Evolutionary conservation across 2,888 invertebrate species (phyloP), one percentile per base, ranked within the genome.

Genomic region (Dicroscelio sp.): DNA sequence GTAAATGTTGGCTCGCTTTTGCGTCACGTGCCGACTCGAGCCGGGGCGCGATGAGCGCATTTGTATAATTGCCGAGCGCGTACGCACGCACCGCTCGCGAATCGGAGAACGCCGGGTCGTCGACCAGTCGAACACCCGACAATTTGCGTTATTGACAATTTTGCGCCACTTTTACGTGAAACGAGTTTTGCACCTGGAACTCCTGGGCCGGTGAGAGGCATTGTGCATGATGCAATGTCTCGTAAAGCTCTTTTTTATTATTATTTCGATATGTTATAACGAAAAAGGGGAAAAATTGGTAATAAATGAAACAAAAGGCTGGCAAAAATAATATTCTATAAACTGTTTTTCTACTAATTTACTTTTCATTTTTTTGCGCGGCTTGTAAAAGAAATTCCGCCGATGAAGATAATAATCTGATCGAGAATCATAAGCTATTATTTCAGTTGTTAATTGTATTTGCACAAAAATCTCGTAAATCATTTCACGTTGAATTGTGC

Each of bases 121-220:
- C 83, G 90, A 90, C 90, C 90, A 90, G 35, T 71, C 84, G 52
- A 73, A n/a, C 38, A 35, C 48, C 52, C 71, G 65, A 63, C 79
- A 84, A 88, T 71, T 88, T 67, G 63, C 79, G 60, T 76, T 52
- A 82, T 90, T 90, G 82, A 90, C 89, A 86, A 82, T 90, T 86
- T 90, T 86, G 85, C 89, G 82, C 82, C 63, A 90, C 86, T 90
- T 90, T 86, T 90, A 55, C 60, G 69, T 25, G 20, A 88, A 83
- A 76, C 88, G 52, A 78, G 83, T 88, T 88, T 83, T 52, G 63
- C 83, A 88, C 76, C 88, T 88, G 88, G 80, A 35, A 69, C 65
- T 69, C 38, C 48, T 79, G 27, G 25, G 20, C n/a, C 35, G 12
- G 78, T 78, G 69, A 78, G 58, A 60, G 86, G 75, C 52, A 86